Percentiles rank a stretch among this genome's conserved stretches.
Evolutionary conservation across 2,113 vertebrate genomes (phyloP).

Genomic region (Urocynchramus pylzowi): DNA sequence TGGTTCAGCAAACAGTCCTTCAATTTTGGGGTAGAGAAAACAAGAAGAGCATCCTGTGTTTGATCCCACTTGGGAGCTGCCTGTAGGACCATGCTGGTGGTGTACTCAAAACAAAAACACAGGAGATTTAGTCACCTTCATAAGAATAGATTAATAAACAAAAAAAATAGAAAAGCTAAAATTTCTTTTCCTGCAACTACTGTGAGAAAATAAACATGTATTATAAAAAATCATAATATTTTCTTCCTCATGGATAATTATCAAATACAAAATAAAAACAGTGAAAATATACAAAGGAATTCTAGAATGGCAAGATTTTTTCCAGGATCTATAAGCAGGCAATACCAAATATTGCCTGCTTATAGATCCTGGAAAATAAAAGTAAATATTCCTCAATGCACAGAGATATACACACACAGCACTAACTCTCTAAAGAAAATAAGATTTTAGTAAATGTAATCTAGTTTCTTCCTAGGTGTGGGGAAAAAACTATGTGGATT

Average conservation of each 20-base stretch:
- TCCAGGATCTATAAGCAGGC: background rate
- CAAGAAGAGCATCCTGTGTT: background rate
- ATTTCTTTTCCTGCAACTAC: background rate
- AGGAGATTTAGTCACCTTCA: background rate
- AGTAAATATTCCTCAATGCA: background rate
- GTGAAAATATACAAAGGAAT: background rate
- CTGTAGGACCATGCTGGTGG: background rate
- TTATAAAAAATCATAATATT: background rate
- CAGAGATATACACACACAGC: background rate
- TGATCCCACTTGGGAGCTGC: background rate
- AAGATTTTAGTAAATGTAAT: background rate
- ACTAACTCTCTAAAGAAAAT: background rate
- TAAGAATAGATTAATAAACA: background rate
- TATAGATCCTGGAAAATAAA: too few relatives aligned
- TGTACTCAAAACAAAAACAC: background rate
- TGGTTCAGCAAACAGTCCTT: background rate
- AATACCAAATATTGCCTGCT: too few relatives aligned
- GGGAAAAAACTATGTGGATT: background rate
- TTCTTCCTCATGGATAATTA: background rate
- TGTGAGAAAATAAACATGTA: background rate
- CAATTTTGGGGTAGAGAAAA: accelerated
- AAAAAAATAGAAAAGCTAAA: background rate
- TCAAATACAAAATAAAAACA: background rate
- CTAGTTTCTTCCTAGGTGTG: background rate
- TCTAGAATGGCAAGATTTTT: background rate